Percentiles rank a stretch among this genome's conserved stretches.
phyloP scores from a whole-genome alignment of 1,140 invertebrate genomes.

The Dendrolimus punctatus region DNA sequence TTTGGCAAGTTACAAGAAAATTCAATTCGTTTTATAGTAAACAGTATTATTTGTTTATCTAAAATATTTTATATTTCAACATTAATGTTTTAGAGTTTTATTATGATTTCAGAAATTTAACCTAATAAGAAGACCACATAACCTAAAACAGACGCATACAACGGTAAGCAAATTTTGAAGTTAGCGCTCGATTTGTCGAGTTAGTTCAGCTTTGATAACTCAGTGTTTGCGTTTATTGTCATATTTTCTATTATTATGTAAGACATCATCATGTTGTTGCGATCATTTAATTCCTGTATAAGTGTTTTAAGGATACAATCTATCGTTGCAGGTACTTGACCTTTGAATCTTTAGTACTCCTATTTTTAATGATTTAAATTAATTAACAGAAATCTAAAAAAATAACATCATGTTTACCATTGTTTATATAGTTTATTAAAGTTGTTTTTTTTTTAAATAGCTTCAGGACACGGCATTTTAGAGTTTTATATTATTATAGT shows the following conservation, averaged over 20 bases:
- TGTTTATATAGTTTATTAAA: no score
- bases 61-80: not conserved
- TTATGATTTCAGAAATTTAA: not conserved
- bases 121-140: conserved; percentile 2
- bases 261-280: not conserved
- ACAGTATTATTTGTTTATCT: conserved; percentile 4
- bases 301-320: no score
- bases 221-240: conserved; percentile 26
- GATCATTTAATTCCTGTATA: no score
- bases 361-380: no score
- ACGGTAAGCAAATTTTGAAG: conserved; percentile 41
- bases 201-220: conserved; percentile 7
- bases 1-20: conserved; percentile 37
- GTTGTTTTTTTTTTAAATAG: no score
- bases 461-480: no score
- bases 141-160: conserved; percentile 5
- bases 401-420: no score
- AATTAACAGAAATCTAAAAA: no score
- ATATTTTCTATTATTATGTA: conserved; percentile 19
- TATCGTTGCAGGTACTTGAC: no score
- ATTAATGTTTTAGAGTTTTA: not conserved
- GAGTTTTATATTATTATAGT: no score
- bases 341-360: no score
- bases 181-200: conserved; percentile 32
- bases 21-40: conserved; percentile 16